A percentile compares a stretch with the other conserved stretches of the same genome.
phyloP scores from a whole-genome alignment of 2,888 invertebrate species.

The Ethmia dodecea region DNA sequence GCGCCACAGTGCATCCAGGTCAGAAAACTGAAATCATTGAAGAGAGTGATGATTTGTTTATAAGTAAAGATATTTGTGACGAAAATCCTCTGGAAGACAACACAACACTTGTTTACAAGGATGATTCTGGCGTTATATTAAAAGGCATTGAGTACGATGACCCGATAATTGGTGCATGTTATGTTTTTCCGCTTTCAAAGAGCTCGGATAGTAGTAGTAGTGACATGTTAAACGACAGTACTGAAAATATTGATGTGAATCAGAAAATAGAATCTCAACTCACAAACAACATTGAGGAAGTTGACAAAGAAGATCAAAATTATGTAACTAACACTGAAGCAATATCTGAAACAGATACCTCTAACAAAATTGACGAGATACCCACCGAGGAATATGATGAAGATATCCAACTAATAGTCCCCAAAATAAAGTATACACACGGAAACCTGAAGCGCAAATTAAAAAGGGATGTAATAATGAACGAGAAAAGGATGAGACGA shows the following conservation, averaged over 20 bases:
- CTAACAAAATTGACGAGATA: not conserved
- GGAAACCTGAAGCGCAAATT: conserved; percentile 46
- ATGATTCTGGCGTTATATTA: conserved; percentile 29
- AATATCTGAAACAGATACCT: conserved; percentile 13
- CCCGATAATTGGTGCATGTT: conserved; percentile 45
- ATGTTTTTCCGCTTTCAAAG: conserved; percentile 36
- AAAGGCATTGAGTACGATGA: conserved; percentile 38
- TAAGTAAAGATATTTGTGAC: too few relatives aligned
- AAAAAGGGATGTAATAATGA: conserved; percentile 30
- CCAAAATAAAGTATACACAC: conserved; percentile 44
- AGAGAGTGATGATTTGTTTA: too few relatives aligned
- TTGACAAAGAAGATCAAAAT: not conserved
- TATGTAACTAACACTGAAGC: too few relatives aligned
- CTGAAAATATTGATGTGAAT: conserved; percentile 16
- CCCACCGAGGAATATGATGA: conserved; percentile 18
- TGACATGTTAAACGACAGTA: conserved; percentile 7
- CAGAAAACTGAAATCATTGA: too few relatives aligned
- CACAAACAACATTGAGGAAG: not conserved
- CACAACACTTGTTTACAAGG: conserved; percentile 14
- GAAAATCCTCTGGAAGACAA: conserved; percentile 1
- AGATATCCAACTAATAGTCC: conserved; percentile 34
- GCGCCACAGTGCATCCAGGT: too few relatives aligned
- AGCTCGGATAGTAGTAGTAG: conserved; percentile 8
- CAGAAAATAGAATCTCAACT: not conserved
- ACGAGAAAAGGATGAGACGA: conserved; percentile 5